phyloP scores from a whole-genome alignment of 2,888 invertebrate genomes.

The Nasonovia ribisnigri region DNA sequence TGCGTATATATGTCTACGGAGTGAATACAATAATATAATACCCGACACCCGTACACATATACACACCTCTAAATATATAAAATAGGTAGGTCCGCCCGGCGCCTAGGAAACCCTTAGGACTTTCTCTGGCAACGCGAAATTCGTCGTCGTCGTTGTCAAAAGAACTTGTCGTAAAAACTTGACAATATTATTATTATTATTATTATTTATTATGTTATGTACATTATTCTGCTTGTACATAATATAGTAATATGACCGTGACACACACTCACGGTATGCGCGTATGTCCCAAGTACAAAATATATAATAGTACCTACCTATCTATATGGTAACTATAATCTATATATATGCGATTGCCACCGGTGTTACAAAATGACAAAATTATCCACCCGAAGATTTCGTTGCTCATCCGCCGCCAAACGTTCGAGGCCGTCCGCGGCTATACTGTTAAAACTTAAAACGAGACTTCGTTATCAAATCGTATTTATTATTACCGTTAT shows the following conservation, averaged over 20 bases:
- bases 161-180: background rate
- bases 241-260: background rate
- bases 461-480: background rate
- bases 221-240: background rate
- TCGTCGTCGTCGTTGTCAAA: background rate
- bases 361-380: background rate
- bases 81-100: slow-evolving; percentile 11
- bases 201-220: background rate
- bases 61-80: no score
- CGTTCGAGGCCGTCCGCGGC: background rate
- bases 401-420: slow-evolving; percentile 9
- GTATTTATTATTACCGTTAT: background rate
- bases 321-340: no score
- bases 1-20: background rate
- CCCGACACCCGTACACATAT: background rate
- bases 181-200: background rate
- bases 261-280: slow-evolving; percentile 27
- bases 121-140: slow-evolving; percentile 36
- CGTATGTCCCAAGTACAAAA: slow-evolving; percentile 3
- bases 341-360: background rate
- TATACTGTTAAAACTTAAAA: background rate
- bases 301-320: background rate
- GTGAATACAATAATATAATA: slow-evolving; percentile 15
- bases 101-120: slow-evolving; percentile 50
- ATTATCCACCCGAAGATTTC: background rate